phyloP scores from a whole-genome alignment of 2,113 vertebrate genomes.

The Psittacus erithacus region DNA sequence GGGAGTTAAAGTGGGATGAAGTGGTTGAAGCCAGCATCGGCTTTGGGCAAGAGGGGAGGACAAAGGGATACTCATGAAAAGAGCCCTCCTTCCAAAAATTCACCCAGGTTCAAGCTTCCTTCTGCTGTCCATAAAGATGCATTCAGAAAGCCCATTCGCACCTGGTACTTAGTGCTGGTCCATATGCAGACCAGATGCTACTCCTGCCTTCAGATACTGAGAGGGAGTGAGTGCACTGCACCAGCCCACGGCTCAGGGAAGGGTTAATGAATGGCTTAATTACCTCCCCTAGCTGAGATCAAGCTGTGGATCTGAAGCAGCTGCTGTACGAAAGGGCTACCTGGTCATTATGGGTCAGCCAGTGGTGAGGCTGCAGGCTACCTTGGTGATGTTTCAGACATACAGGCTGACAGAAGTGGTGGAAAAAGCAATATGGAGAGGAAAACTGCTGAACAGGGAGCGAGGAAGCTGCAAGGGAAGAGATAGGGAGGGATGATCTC shows the following conservation, averaged over 20 bases:
- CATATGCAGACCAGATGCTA: not conserved
- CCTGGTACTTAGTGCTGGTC: not conserved
- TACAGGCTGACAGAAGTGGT: not conserved
- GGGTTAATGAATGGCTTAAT: not conserved
- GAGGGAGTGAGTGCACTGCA: not conserved
- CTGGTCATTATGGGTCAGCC: not conserved
- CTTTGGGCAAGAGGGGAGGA: not conserved
- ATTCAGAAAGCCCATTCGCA: not conserved
- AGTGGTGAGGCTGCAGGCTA: not conserved
- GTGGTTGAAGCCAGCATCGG: not conserved
- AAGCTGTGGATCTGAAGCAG: not conserved
- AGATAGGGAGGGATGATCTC: not conserved
- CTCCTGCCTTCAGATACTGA: not conserved
- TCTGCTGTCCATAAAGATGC: not conserved
- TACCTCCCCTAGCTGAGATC: not conserved
- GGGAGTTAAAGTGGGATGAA: constrained; percentile 25
- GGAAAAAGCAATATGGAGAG: not conserved
- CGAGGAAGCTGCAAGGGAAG: not conserved
- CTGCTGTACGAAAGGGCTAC: not conserved
- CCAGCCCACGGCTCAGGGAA: not conserved
- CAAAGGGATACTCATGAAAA: not conserved
- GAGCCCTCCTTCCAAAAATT: not conserved
- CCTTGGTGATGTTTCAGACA: not conserved
- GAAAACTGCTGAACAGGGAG: not conserved
- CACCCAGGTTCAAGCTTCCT: not conserved